phyloP scores from a whole-genome alignment of 2,797 vertebrate species.

The Phylloscopus collybita region DNA sequence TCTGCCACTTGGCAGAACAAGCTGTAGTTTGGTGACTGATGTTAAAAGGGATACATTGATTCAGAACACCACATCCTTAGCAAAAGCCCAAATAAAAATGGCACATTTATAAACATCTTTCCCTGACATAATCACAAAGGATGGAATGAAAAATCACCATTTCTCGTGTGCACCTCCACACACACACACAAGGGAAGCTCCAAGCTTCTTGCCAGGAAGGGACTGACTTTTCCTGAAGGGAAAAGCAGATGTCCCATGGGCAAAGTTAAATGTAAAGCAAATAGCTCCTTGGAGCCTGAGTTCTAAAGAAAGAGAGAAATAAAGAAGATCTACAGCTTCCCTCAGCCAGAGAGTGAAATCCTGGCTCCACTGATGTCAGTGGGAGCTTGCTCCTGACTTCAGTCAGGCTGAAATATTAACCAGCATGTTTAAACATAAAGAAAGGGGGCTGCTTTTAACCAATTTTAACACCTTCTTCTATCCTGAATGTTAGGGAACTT shows the following conservation, averaged over 20 bases:
- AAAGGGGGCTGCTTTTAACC: not conserved
- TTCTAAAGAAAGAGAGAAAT: not conserved
- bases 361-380: not conserved
- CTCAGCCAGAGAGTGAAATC: not conserved
- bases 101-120: not conserved
- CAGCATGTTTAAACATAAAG: not conserved
- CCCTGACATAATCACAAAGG: not conserved
- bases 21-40: not conserved
- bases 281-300: conserved; percentile 18
- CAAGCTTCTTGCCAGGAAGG: not conserved
- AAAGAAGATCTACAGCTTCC: not conserved
- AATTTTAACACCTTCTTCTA: not conserved
- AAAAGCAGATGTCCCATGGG: not conserved
- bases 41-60: not conserved
- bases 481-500: not conserved
- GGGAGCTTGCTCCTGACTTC: not conserved
- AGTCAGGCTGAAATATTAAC: not conserved
- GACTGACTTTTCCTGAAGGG: not conserved
- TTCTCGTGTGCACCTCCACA: not conserved
- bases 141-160: not conserved
- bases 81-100: not conserved
- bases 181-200: not conserved
- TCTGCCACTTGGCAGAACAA: not conserved
- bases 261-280: conserved; percentile 35
- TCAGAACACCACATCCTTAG: not conserved